phyloP scores from a whole-genome alignment of 2,888 invertebrate genomes.

The Oxyscelio sp. region DNA sequence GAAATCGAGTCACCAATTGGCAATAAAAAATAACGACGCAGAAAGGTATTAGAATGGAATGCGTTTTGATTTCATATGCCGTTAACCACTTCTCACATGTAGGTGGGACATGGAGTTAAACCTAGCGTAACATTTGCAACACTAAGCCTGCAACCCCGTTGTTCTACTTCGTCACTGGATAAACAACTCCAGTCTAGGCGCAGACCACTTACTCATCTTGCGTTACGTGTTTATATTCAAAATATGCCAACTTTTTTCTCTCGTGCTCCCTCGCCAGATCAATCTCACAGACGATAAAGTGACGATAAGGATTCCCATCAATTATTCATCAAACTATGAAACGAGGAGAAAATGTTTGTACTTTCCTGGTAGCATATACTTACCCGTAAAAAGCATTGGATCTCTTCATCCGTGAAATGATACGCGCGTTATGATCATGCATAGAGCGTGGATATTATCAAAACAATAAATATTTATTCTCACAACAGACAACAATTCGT shows the following conservation, averaged over 20 bases:
- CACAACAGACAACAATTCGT: conserved; percentile 80
- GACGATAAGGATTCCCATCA: conserved; percentile 35
- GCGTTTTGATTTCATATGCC: conserved; percentile 64
- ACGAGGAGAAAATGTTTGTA: conserved; percentile 44
- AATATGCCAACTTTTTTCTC: conserved; percentile 28
- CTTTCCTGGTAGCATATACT: conserved; percentile 18
- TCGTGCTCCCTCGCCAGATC: not conserved
- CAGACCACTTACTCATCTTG: conserved; percentile 63
- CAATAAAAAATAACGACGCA: conserved; percentile 26
- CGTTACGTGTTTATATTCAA: conserved; percentile 57
- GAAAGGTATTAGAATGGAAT: conserved; percentile 52
- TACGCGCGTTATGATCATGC: conserved; percentile 2
- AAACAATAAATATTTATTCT: conserved; percentile 87
- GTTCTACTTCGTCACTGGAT: conserved; percentile 67
- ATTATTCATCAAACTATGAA: conserved; percentile 45
- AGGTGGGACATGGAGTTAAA: conserved; percentile 64
- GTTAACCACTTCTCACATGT: conserved; percentile 66
- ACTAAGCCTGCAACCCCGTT: conserved; percentile 64
- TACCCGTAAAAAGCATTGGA: conserved; percentile 20
- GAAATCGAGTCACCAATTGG: conserved; percentile 23
- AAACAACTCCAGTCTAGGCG: conserved; percentile 36
- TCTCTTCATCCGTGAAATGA: not conserved
- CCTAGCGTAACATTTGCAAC: conserved; percentile 67
- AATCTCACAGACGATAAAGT: conserved; percentile 19
- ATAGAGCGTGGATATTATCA: conserved; percentile 68